Percentiles rank a stretch among this genome's conserved stretches.
These are phyloP conservation scores for Bubo blakistoni DNA, from an alignment of 2,113 vertebrate species.

Conservation along the genomic window DNA sequence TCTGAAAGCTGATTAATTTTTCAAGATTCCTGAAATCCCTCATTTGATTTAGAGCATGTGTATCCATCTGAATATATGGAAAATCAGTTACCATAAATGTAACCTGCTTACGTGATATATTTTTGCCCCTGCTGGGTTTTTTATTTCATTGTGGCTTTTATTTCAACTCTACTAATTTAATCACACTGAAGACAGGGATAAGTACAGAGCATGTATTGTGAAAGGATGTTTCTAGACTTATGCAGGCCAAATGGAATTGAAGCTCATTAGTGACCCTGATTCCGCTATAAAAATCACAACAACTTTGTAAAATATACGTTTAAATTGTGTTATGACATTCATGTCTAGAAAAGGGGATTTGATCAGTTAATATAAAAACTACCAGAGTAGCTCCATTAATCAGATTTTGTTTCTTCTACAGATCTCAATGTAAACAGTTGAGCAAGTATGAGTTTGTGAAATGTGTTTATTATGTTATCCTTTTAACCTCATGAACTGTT, in stretches of 20 bases:
- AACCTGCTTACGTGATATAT: background rate
- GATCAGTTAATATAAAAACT: constrained; percentile 48
- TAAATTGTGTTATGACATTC: constrained; percentile 43
- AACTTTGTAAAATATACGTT: constrained; percentile 49
- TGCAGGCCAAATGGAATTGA: background rate
- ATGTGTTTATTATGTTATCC: constrained; percentile 58
- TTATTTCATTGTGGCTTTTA: background rate
- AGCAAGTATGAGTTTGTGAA: constrained; percentile 27
- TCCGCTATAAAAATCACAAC: background rate
- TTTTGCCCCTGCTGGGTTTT: background rate
- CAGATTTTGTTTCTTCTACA: constrained; percentile 48
- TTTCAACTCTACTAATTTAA: background rate
- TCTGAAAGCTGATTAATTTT: background rate
- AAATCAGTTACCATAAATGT: background rate
- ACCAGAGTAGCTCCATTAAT: constrained; percentile 50
- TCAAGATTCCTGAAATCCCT: background rate
- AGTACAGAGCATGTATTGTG: background rate
- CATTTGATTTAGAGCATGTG: background rate
- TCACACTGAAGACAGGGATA: background rate
- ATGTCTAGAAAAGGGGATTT: constrained; percentile 20
- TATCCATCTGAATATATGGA: background rate
- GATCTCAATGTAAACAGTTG: constrained; percentile 50
- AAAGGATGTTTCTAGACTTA: background rate
- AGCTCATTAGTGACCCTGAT: background rate
- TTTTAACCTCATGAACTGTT: constrained; percentile 51